Conservation (phyloP, 2,113 vertebrate species). For the Eulacestoma nigropectus region DNA sequence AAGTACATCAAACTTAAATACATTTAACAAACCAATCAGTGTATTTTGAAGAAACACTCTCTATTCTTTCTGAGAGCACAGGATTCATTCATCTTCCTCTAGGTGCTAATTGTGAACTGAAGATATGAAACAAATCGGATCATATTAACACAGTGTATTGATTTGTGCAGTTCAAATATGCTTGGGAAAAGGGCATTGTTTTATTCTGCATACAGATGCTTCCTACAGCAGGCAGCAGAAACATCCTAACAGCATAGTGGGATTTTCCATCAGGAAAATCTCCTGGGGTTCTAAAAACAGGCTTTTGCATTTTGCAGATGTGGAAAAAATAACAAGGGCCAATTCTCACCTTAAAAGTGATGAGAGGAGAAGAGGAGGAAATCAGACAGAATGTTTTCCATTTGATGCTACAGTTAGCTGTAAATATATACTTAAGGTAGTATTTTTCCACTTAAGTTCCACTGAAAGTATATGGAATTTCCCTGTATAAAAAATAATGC, state of each 20-base stretch:
- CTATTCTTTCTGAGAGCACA: background rate
- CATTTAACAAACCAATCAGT: background rate
- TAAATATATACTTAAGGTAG: background rate
- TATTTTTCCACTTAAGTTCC: background rate
- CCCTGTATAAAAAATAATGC: background rate
- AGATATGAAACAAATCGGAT: constrained; percentile 28
- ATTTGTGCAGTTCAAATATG: background rate
- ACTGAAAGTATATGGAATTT: background rate
- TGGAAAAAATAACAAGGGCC: background rate
- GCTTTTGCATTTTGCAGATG: background rate
- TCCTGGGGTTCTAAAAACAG: background rate
- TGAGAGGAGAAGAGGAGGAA: background rate
- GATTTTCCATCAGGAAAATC: background rate
- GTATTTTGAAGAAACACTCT: background rate
- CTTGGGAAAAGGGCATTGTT: background rate
- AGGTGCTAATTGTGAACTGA: background rate
- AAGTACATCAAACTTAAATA: background rate
- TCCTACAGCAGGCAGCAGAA: background rate
- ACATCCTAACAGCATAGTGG: background rate
- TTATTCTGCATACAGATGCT: background rate
- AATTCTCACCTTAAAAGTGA: background rate
- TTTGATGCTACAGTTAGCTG: background rate
- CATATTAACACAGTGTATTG: constrained; percentile 16
- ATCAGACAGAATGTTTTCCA: background rate
- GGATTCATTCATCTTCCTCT: background rate